Evolutionary conservation across 2,888 invertebrate genomes (phyloP).

Genomic region (Labia minor): DNA sequence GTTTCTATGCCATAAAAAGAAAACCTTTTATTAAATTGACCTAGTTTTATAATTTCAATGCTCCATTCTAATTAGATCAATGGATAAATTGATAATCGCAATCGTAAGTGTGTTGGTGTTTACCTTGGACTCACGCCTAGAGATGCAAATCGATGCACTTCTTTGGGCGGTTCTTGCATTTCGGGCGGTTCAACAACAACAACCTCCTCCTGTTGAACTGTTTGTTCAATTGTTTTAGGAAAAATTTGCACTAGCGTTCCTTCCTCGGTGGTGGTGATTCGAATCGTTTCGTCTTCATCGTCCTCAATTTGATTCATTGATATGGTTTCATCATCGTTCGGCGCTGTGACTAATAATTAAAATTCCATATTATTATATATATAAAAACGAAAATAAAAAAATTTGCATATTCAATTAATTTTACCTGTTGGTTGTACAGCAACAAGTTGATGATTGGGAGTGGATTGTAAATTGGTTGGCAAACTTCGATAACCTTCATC

Average conservation of each 20-base stretch:
- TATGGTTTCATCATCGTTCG: background rate
- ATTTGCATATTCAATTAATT: background rate
- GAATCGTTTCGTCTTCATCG: background rate
- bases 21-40: too few species aligned
- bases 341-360: background rate
- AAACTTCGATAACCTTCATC: slow-evolving; percentile 76
- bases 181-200: background rate
- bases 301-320: background rate
- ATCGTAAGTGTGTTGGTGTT: background rate
- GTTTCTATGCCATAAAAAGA: background rate
- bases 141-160: background rate
- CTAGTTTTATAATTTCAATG: too few species aligned
- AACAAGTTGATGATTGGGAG: background rate
- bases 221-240: background rate
- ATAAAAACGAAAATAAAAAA: too few species aligned
- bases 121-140: background rate
- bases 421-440: background rate
- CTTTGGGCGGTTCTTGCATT: background rate
- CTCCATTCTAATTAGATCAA: too few species aligned
- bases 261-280: background rate
- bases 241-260: background rate
- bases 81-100: too few species aligned
- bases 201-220: background rate
- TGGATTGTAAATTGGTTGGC: slow-evolving; percentile 19
- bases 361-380: background rate